Conservation (phyloP, 2,113 vertebrate species). For the Piaya cayana region DNA sequence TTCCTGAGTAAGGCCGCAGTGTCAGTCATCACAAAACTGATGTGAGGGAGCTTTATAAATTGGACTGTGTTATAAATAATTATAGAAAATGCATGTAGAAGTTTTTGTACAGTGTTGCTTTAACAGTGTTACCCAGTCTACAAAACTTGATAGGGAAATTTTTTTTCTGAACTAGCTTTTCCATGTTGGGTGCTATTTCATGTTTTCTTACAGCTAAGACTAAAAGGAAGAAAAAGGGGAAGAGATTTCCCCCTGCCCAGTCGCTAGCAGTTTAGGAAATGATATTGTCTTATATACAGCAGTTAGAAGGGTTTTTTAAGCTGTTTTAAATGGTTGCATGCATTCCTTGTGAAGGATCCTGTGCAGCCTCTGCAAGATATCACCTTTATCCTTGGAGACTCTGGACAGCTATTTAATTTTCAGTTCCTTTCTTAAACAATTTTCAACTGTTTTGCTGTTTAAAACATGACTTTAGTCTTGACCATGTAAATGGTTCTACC, state of each 20-base stretch:
- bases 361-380: not conserved
- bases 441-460: constrained; percentile 1
- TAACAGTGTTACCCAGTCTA: not conserved
- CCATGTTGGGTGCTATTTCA: not conserved
- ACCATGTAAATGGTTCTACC: not conserved
- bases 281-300: not conserved
- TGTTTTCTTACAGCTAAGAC: not conserved
- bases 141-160: not conserved
- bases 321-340: not conserved
- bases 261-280: constrained; percentile 1
- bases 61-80: not conserved
- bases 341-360: constrained; percentile 15
- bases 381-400: not conserved
- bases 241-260: not conserved
- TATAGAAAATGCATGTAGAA: constrained; percentile 8
- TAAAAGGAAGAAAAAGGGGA: not conserved
- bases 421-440: constrained; percentile 3
- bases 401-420: not conserved
- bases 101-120: not conserved
- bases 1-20: not conserved
- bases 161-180: constrained; percentile 17
- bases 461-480: not conserved
- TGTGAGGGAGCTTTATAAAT: not conserved
- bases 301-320: not conserved
- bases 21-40: not conserved